phyloP scores from a whole-genome alignment of 2,797 vertebrate species.

The Argya squamiceps region DNA sequence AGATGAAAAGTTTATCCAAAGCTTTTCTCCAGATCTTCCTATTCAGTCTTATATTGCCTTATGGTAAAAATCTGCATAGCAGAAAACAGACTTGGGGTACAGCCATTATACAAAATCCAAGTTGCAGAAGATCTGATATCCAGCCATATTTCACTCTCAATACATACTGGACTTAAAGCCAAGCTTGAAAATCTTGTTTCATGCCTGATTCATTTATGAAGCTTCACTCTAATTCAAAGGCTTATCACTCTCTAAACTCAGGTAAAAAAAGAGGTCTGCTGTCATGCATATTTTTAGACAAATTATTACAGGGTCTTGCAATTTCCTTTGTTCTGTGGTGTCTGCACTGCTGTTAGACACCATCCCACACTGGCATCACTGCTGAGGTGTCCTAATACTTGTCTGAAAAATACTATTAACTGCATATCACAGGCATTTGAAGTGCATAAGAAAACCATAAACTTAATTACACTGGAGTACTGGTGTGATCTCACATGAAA shows the following conservation, averaged over 20 bases:
- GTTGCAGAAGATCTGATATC: neutral
- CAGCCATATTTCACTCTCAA: neutral
- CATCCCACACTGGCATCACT: conserved; percentile 38
- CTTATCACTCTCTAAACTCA: conserved; percentile 41
- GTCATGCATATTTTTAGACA: conserved; percentile 61
- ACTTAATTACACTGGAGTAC: conserved; percentile 72
- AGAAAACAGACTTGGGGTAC: neutral
- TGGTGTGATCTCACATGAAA: conserved; percentile 72
- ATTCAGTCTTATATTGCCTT: neutral
- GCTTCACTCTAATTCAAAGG: conserved; percentile 36
- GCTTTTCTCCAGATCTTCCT: neutral
- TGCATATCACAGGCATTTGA: conserved; percentile 55
- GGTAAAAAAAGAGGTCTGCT: conserved; percentile 60
- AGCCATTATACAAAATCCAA: neutral
- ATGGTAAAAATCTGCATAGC: neutral
- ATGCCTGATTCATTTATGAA: conserved; percentile 18
- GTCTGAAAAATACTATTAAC: conserved; percentile 65
- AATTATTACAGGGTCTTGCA: conserved; percentile 55
- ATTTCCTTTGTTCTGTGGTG: conserved; percentile 60
- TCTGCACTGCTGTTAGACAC: conserved; percentile 55
- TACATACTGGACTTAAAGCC: neutral
- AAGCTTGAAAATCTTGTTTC: conserved; percentile 10
- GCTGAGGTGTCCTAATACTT: conserved; percentile 46
- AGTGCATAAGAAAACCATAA: conserved; percentile 68
- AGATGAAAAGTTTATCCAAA: neutral